A percentile compares a stretch with the other conserved stretches of the same genome.
phyloP scores from a whole-genome alignment of 2,113 vertebrate species.

The Riparia riparia region DNA sequence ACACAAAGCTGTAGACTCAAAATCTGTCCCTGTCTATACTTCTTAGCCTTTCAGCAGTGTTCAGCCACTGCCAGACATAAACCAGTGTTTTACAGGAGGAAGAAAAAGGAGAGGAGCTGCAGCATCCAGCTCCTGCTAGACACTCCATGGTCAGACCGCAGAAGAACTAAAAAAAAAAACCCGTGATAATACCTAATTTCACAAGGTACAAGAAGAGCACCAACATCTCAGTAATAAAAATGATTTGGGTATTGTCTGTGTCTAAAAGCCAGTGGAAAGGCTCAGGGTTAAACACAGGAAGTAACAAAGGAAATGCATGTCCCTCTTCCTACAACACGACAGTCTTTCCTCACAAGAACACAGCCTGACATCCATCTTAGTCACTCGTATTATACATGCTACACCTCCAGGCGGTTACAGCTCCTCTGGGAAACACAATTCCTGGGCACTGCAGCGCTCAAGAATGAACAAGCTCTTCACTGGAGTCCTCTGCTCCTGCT shows the following conservation, averaged over 20 bases:
- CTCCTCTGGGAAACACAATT: background rate
- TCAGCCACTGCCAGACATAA: background rate
- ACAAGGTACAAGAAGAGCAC: background rate
- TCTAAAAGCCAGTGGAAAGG: background rate
- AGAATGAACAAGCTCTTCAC: background rate
- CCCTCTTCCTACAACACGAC: background rate
- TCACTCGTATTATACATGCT: accelerated
- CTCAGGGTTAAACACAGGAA: background rate
- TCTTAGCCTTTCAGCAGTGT: background rate
- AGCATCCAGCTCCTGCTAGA: background rate
- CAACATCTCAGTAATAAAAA: background rate
- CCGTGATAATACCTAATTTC: background rate
- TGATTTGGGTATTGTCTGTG: background rate
- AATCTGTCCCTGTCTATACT: background rate
- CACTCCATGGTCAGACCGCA: background rate
- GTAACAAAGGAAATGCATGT: background rate
- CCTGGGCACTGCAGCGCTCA: background rate
- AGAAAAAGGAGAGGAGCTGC: background rate
- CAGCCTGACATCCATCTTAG: background rate
- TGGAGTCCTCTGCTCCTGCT: background rate
- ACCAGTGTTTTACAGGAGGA: background rate
- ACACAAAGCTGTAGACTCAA: background rate
- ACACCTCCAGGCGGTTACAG: background rate
- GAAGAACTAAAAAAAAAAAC: background rate
- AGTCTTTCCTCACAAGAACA: background rate